phyloP scores from a whole-genome alignment of 2,797 vertebrate species.

The Alcedo quadribrachys region DNA sequence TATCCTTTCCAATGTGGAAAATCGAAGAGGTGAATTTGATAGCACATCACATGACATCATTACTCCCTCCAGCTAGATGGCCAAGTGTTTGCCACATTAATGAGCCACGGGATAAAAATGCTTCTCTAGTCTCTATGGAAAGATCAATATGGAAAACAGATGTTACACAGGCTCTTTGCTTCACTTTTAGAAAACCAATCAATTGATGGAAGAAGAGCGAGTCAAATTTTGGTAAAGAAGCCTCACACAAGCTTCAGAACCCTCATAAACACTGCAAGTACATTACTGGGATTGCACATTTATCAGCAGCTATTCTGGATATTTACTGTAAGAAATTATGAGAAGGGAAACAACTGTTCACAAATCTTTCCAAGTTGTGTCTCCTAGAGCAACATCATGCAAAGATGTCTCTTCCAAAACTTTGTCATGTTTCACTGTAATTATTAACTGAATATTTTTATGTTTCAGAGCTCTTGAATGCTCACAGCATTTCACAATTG shows the following conservation, averaged over 20 bases:
- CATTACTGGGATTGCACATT: neutral
- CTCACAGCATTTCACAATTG: conserved; percentile 10
- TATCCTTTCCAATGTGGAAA: conserved; percentile 54
- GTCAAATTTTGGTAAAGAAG: conserved; percentile 39
- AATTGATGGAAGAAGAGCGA: conserved; percentile 34
- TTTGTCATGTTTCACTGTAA: neutral
- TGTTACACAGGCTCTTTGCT: neutral
- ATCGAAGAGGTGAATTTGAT: conserved; percentile 63
- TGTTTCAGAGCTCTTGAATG: neutral
- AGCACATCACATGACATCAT: conserved; percentile 71
- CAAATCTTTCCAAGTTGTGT: conserved; percentile 45
- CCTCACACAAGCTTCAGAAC: conserved; percentile 7
- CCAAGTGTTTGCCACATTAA: conserved; percentile 71
- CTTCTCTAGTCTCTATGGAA: conserved; percentile 56
- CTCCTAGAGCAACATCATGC: conserved; percentile 31
- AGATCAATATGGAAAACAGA: conserved; percentile 70
- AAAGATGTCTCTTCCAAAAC: conserved; percentile 15
- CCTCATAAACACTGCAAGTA: conserved; percentile 18
- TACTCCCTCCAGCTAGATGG: conserved; percentile 68
- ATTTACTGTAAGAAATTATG: conserved; percentile 34
- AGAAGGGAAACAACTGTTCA: conserved; percentile 26
- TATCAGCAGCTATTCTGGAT: conserved; percentile 2
- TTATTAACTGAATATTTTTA: conserved; percentile 40
- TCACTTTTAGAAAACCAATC: conserved; percentile 53
- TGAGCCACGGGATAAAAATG: conserved; percentile 70